Percentiles rank a stretch among this genome's conserved stretches.
These are phyloP conservation scores for Strix aluco DNA, from an alignment of 2,113 vertebrate genomes.

Conservation along the genomic window DNA sequence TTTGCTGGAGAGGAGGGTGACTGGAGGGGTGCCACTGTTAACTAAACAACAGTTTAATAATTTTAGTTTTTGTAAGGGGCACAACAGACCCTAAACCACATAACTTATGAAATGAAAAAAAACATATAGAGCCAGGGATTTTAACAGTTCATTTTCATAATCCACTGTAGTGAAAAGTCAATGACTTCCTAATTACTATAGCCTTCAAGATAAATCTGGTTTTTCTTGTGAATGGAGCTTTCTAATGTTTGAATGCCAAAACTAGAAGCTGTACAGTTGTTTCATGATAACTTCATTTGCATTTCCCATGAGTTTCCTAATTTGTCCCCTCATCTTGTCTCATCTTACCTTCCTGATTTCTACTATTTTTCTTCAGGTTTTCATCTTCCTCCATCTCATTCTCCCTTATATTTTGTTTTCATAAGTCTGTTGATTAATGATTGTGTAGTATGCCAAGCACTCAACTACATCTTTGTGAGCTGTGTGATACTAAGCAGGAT, in stretches of 20 bases:
- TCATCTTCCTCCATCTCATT: neutral
- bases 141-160: neutral
- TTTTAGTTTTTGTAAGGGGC: neutral
- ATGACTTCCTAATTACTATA: neutral
- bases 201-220: neutral
- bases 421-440: neutral
- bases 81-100: neutral
- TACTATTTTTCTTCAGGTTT: neutral
- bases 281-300: neutral
- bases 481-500: slow-evolving; percentile 6
- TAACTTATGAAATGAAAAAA: neutral
- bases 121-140: neutral
- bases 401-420: neutral
- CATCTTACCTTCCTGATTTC: neutral
- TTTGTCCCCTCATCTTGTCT: neutral
- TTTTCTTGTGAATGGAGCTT: neutral
- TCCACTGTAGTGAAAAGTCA: neutral
- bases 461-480: neutral
- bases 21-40: neutral
- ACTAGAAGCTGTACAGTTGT: neutral
- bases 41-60: neutral
- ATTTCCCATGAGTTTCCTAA: neutral
- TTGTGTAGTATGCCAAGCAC: neutral
- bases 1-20: neutral
- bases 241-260: neutral